These are phyloP conservation scores for Syngnathus scovelli DNA, from an alignment of 2,113 vertebrate species.

Conservation along the genomic window DNA sequence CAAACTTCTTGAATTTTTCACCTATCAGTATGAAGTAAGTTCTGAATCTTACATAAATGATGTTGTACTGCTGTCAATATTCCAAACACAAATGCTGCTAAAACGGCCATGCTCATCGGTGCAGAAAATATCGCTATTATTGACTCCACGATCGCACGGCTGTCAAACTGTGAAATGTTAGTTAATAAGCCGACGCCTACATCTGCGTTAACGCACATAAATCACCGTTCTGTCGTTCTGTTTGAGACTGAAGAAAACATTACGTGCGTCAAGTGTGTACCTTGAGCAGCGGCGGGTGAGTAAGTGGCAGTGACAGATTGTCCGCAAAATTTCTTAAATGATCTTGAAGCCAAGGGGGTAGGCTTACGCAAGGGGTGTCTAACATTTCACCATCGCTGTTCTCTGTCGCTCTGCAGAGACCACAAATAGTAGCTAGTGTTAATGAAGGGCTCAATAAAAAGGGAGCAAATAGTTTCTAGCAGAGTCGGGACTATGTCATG, in stretches of 20 bases:
- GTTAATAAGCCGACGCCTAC: neutral
- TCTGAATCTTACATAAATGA: neutral
- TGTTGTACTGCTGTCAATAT: neutral
- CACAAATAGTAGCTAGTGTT: slow-evolving; percentile 10
- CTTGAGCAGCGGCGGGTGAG: slow-evolving; percentile 9
- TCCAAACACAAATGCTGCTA: neutral
- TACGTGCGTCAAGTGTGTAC: slow-evolving; percentile 5
- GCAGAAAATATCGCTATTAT: slow-evolving; percentile 1
- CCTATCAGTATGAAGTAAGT: neutral
- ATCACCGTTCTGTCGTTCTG: neutral
- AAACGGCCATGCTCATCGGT: neutral
- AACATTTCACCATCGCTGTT: slow-evolving; percentile 25
- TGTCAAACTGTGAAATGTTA: neutral
- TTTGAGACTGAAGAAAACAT: neutral
- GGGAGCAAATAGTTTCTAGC: neutral
- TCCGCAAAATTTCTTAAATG: slow-evolving; percentile 29
- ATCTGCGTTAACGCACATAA: neutral
- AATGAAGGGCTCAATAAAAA: slow-evolving; percentile 8
- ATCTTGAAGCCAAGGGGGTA: slow-evolving; percentile 19
- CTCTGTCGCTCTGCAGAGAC: slow-evolving; percentile 1
- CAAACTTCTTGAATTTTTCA: too few species aligned
- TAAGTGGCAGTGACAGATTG: slow-evolving; percentile 43
- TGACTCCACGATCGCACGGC: neutral
- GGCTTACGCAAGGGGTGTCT: slow-evolving; percentile 10
- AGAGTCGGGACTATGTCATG: neutral